Evolutionary conservation across 2,113 vertebrate species (phyloP).

Genomic region (Arvicanthis niloticus): DNA sequence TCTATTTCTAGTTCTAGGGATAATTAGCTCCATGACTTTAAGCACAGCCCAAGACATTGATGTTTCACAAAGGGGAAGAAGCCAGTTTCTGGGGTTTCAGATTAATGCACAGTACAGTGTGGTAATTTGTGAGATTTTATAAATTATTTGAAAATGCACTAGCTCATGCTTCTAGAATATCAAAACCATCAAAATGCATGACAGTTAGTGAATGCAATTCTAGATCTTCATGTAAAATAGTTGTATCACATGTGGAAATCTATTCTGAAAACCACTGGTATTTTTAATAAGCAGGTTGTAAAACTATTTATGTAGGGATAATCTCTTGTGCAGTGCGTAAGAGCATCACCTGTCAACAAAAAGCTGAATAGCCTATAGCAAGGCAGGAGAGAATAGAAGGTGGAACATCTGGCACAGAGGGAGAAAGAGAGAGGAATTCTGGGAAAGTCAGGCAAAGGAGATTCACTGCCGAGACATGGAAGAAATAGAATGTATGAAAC

Average conservation of each 20-base stretch:
- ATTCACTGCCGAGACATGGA: no score
- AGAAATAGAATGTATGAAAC: no score
- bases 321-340: no score
- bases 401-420: no score
- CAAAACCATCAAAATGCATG: neutral
- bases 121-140: neutral
- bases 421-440: no score
- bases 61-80: neutral
- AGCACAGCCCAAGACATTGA: neutral
- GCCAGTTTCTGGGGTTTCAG: neutral
- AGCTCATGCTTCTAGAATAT: neutral
- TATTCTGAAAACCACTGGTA: neutral
- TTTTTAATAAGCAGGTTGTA: neutral
- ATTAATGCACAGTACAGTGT: no score
- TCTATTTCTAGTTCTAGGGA: slow-evolving; percentile 9
- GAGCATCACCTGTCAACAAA: no score
- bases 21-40: neutral
- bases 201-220: neutral
- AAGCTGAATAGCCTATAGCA: no score
- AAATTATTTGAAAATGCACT: neutral
- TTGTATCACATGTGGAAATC: neutral
- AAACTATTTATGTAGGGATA: neutral
- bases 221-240: neutral
- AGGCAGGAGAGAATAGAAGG: no score
- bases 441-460: no score